Evolutionary conservation across 1,140 invertebrate species (phyloP).

Genomic region (Cherax destructor): DNA sequence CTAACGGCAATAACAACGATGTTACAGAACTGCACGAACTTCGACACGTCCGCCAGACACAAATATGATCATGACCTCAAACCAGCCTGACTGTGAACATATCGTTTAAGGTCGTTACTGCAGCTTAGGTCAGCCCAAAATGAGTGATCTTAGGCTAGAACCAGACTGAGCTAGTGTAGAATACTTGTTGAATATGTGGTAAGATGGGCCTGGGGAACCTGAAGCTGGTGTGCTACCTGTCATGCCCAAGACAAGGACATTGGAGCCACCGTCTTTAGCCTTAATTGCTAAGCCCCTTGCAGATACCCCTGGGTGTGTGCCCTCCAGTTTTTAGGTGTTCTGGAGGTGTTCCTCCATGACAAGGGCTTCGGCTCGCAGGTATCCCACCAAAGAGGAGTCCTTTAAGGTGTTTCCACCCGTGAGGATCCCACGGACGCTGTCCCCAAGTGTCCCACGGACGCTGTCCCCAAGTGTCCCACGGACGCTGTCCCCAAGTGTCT

Average conservation of each 20-base stretch:
- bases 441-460: background rate
- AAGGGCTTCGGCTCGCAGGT: background rate
- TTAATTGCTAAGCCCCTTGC: background rate
- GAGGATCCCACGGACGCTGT: background rate
- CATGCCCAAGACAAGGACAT: background rate
- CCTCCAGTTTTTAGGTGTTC: background rate
- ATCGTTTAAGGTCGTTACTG: background rate
- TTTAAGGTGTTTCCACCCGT: no score
- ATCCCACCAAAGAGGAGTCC: background rate
- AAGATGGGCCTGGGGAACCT: background rate
- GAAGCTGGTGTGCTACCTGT: constrained; percentile 16
- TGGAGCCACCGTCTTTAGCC: constrained; percentile 29
- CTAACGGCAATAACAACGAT: constrained; percentile 84
- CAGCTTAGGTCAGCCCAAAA: background rate
- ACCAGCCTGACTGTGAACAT: constrained; percentile 23
- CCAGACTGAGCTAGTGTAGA: background rate
- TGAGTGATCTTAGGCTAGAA: background rate
- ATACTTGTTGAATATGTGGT: background rate
- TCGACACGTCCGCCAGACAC: constrained; percentile 72
- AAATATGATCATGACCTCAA: constrained; percentile 72
- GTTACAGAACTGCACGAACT: constrained; percentile 76
- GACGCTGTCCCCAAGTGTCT: background rate
- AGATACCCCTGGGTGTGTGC: background rate
- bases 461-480: background rate
- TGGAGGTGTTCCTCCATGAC: background rate